Conservation (phyloP, 2,888 invertebrate species). For the Chydorus sphaericus region DNA sequence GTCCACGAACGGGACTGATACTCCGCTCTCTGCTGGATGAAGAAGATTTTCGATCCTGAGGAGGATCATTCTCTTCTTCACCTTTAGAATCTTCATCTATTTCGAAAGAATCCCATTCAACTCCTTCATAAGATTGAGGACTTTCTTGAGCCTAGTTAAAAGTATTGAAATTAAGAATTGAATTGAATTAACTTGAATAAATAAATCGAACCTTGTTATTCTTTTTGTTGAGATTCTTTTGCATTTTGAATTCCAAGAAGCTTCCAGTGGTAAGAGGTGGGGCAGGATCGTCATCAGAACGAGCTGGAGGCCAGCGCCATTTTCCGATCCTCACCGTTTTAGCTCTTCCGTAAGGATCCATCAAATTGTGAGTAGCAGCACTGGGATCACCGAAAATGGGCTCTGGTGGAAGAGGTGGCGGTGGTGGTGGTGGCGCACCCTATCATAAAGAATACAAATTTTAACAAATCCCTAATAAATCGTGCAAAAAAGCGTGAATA, state of each 20-base stretch:
- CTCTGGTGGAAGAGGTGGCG: slow-evolving; percentile 80
- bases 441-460: neutral
- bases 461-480: neutral
- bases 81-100: slow-evolving; percentile 29
- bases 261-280: slow-evolving; percentile 31
- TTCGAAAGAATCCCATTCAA: slow-evolving; percentile 78
- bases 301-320: slow-evolving; percentile 86
- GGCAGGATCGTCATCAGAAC: slow-evolving; percentile 43
- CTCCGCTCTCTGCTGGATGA: neutral
- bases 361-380: slow-evolving; percentile 56
- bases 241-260: slow-evolving; percentile 75
- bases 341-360: slow-evolving; percentile 82
- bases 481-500: neutral
- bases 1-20: slow-evolving; percentile 4
- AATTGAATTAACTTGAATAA: neutral
- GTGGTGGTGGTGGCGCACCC: slow-evolving; percentile 55
- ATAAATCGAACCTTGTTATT: slow-evolving; percentile 27
- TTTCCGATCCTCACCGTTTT: slow-evolving; percentile 90
- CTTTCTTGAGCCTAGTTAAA: neutral
- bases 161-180: neutral
- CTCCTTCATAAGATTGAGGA: slow-evolving; percentile 21
- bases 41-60: neutral
- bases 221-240: slow-evolving; percentile 41
- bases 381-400: slow-evolving; percentile 64
- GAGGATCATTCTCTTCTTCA: neutral